Percentiles rank a stretch among this genome's conserved stretches.
Conservation (phyloP, 2,797 vertebrate species). For the Percopsis omiscomaycus region DNA sequence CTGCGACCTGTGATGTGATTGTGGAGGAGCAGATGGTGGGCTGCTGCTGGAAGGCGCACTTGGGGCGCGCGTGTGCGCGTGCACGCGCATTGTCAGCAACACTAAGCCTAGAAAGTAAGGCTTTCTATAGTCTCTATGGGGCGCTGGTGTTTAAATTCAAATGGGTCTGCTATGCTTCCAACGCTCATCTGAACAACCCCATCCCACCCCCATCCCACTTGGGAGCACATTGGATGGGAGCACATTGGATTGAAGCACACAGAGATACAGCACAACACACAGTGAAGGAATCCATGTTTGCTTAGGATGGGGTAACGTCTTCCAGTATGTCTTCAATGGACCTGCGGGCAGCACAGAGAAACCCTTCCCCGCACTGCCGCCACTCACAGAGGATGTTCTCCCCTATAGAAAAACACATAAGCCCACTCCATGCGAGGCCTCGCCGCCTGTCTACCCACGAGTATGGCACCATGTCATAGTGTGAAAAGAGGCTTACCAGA, state of each 20-base stretch:
- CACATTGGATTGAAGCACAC: not conserved
- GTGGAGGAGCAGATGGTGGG: slow-evolving; percentile 83
- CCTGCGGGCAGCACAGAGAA: not conserved
- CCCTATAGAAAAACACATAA: not conserved
- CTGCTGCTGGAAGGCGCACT: slow-evolving; percentile 60
- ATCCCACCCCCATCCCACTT: too few relatives aligned
- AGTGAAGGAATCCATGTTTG: too few relatives aligned
- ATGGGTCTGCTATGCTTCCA: not conserved
- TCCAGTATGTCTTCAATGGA: too few relatives aligned
- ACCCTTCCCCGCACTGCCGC: not conserved
- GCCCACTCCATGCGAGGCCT: not conserved
- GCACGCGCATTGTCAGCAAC: slow-evolving; percentile 10
- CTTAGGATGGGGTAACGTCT: too few relatives aligned
- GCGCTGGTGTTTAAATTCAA: slow-evolving; percentile 8
- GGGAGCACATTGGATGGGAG: slow-evolving; percentile 3
- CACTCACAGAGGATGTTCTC: not conserved
- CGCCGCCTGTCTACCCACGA: slow-evolving; percentile 5
- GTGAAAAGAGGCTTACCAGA: slow-evolving; percentile 49
- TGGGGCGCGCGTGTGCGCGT: slow-evolving; percentile 33
- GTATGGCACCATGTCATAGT: slow-evolving; percentile 5
- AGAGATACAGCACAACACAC: too few relatives aligned
- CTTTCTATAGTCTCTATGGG: slow-evolving; percentile 16
- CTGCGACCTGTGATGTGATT: slow-evolving; percentile 76
- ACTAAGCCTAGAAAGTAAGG: slow-evolving; percentile 14
- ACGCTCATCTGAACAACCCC: not conserved